Percentiles rank a stretch among this genome's conserved stretches.
Conservation (phyloP, 1,140 invertebrate genomes). For the Drosophila fuyamai region DNA sequence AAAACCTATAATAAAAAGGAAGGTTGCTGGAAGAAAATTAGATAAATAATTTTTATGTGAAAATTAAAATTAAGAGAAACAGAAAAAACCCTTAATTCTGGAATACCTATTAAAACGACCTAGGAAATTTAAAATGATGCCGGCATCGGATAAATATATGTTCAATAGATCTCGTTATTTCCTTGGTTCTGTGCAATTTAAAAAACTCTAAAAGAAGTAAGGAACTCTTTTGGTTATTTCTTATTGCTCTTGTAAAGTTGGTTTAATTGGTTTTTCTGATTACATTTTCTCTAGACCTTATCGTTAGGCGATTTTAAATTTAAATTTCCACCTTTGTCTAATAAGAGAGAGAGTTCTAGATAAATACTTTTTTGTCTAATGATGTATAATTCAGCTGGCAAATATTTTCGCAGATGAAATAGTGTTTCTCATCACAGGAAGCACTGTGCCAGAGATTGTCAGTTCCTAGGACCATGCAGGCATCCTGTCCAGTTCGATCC, state of each 20-base stretch:
- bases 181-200: no score
- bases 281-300: background rate
- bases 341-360: background rate
- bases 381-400: constrained; percentile 19
- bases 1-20: no score
- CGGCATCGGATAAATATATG: no score
- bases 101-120: no score
- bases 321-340: background rate
- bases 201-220: background rate
- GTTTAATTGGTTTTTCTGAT: background rate
- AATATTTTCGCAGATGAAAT: constrained; percentile 54
- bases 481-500: constrained; percentile 1
- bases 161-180: no score
- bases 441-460: constrained; percentile 54
- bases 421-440: constrained; percentile 26
- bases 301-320: background rate
- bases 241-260: background rate
- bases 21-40: no score
- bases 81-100: no score
- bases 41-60: no score
- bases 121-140: no score
- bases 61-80: no score
- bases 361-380: constrained; percentile 17
- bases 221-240: background rate
- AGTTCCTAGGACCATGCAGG: constrained; percentile 34